Conservation (phyloP, 1,140 invertebrate genomes). For the Hylyphantes graminicola region DNA sequence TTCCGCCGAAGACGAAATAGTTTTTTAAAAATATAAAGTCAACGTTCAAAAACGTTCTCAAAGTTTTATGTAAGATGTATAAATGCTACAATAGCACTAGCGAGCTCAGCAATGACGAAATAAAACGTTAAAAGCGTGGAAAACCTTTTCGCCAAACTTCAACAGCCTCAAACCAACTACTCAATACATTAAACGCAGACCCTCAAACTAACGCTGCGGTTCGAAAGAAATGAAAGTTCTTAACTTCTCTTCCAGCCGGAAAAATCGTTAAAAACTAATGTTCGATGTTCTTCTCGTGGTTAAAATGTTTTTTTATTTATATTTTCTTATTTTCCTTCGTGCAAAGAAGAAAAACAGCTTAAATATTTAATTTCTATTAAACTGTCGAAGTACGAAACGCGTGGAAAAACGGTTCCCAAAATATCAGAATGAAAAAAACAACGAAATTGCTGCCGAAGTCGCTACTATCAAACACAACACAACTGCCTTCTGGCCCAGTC, state of each 20-base stretch:
- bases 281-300: constrained; percentile 16
- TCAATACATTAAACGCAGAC: constrained; percentile 17
- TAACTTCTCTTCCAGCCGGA: constrained; percentile 29
- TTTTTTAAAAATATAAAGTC: constrained; percentile 52
- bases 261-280: background rate
- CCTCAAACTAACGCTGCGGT: constrained; percentile 33
- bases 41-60: constrained; percentile 56
- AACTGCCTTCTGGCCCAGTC: constrained; percentile 57
- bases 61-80: constrained; percentile 58
- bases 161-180: background rate
- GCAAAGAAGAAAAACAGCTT: constrained; percentile 32
- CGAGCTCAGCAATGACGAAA: constrained; percentile 44
- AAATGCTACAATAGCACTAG: constrained; percentile 56
- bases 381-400: constrained; percentile 47
- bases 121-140: constrained; percentile 32
- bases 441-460: constrained; percentile 61
- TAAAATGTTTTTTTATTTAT: background rate
- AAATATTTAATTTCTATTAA: constrained; percentile 45
- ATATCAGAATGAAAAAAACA: constrained; percentile 61
- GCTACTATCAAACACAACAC: constrained; percentile 61
- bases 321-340: constrained; percentile 1
- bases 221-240: constrained; percentile 40
- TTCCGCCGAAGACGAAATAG: constrained; percentile 35
- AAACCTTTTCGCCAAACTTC: constrained; percentile 29
- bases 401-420: constrained; percentile 49